Evolutionary conservation across 2,113 vertebrate species (phyloP).

Genomic region (human): DNA sequence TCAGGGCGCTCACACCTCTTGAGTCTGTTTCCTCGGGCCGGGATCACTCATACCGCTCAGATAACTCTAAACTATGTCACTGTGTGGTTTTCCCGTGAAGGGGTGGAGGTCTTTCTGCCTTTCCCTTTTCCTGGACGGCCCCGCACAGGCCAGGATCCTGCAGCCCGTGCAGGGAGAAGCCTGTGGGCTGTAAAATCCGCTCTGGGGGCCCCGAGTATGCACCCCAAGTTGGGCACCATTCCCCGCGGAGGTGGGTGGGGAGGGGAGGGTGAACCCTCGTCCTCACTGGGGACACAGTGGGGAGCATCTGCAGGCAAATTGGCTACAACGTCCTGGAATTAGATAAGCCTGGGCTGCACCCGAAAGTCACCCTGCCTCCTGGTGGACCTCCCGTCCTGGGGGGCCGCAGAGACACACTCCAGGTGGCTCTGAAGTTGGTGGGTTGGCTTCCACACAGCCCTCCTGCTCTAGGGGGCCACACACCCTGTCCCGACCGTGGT

Average conservation of each 20-base stretch:
- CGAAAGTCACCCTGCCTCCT: background rate
- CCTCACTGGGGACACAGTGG: background rate
- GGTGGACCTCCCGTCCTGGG: accelerated
- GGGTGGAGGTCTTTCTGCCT: background rate
- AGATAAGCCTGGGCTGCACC: accelerated
- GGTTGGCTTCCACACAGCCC: background rate
- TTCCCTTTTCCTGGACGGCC: background rate
- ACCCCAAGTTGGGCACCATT: no score
- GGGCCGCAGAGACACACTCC: background rate
- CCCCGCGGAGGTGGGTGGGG: background rate
- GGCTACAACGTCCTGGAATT: background rate
- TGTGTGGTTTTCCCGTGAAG: background rate
- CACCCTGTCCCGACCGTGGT: accelerated
- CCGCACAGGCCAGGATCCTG: background rate
- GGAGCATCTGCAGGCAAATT: background rate
- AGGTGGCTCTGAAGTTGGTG: background rate
- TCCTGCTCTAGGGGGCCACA: background rate
- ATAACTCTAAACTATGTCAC: background rate
- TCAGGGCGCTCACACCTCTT: no score
- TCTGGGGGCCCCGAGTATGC: no score
- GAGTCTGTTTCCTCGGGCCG: background rate
- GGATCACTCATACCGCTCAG: background rate
- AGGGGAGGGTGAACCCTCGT: accelerated
- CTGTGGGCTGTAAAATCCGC: background rate
- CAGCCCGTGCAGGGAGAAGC: background rate